phyloP scores from a whole-genome alignment of 2,113 vertebrate genomes.

The Chlamydotis undulata region DNA sequence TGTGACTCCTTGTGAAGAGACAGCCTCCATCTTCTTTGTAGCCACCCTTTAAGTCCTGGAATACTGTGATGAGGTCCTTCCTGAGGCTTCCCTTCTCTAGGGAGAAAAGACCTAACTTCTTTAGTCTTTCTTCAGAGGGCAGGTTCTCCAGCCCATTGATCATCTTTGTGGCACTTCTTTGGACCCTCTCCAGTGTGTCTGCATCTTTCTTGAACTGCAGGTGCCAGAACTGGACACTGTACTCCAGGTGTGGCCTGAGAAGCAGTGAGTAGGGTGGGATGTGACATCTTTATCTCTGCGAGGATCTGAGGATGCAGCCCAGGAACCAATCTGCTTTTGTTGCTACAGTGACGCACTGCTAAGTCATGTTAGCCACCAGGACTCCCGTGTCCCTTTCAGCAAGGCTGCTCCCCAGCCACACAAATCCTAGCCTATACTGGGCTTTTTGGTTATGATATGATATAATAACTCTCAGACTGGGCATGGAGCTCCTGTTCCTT shows the following conservation, averaged over 20 bases:
- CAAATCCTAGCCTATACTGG: no score
- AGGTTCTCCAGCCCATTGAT: neutral
- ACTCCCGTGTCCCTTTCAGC: neutral
- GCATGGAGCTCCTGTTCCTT: neutral
- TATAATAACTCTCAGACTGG: neutral
- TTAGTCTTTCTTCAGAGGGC: neutral
- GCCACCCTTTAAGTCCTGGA: no score
- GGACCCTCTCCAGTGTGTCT: no score
- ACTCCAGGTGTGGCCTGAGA: no score
- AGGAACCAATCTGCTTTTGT: neutral
- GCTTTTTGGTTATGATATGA: no score
- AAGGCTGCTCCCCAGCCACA: neutral
- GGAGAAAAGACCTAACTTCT: neutral
- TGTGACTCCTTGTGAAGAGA: neutral
- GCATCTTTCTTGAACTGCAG: no score
- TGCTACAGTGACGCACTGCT: rapidly evolving
- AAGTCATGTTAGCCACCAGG: neutral
- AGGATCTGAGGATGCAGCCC: neutral
- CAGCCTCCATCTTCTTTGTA: neutral
- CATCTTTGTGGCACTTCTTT: neutral
- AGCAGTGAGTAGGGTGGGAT: neutral
- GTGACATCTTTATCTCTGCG: neutral
- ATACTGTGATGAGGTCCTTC: neutral
- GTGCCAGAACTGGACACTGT: no score
- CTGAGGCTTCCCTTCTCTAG: neutral